Evolutionary conservation across 2,797 vertebrate species (phyloP), one percentile per base, ranked within the genome.

Genomic region (Ptychobarbus kaznakovi): DNA sequence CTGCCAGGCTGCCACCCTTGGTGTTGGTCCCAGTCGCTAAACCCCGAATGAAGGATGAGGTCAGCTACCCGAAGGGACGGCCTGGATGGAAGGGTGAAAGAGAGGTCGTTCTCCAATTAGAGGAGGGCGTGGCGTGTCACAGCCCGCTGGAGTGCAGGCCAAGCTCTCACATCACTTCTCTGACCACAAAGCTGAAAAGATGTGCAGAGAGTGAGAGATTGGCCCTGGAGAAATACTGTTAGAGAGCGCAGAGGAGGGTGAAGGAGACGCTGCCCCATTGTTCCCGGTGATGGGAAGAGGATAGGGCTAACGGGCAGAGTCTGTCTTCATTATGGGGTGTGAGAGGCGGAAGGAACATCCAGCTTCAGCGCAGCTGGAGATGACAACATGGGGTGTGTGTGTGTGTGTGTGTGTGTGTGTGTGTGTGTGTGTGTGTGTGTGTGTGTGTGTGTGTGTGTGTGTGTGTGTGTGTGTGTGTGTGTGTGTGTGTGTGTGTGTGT

Each of bases 41-140:
- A 86, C 22, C 25, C 66, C 0, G 2, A 70, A 35, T n/a, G 40
- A 73, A 22, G 76, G 81, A 73, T 70, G 87, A 87, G 87, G 86
- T 82, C 86, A 75, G 44, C 83, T 49, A 80, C 86, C 40, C 63
- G 1, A 58, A 58, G 16, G 53, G 69, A 20, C 58, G 46, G 75
- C 69, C 56, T 81, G 61, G 61, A 84, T 12, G 12, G 79, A 46
- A 80, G 65, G 78, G 84, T 88, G 87, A 87, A 82, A 81, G 68
- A 44, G 81, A 86, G 87, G 89, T 89, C 86, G 58, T 76, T 84
- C 81, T 86, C 63, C 78, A 85, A 85, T 89, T 90, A 86, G 83
- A 76, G 38, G 6, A 44, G 74, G 84, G 81, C 78, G 82, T 86
- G 81, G 84, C 20, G 32, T 70, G 84, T 89, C 82, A 87, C 82